Conservation (phyloP, 2,113 vertebrate genomes). For the Datnioides undecimradiatus region DNA sequence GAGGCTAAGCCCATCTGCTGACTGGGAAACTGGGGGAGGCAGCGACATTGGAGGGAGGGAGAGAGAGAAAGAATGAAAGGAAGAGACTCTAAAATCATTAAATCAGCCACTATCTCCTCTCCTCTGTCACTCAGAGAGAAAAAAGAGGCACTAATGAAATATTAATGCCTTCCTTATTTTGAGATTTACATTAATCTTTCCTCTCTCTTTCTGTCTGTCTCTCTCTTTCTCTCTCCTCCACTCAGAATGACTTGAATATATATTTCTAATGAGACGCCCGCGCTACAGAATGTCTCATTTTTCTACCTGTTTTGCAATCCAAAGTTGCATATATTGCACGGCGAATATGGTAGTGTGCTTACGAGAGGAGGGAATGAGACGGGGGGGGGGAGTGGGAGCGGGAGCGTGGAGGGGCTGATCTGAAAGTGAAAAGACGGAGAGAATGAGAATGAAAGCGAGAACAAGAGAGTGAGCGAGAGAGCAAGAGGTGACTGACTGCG, state of each 20-base stretch:
- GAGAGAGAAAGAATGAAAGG: constrained; percentile 78
- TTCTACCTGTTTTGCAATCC: constrained; percentile 79
- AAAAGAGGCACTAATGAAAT: constrained; percentile 96
- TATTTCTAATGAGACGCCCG: constrained; percentile 78
- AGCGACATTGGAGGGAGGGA: constrained; percentile 79
- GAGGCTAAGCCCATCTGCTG: constrained; percentile 88
- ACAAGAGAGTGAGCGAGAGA: constrained; percentile 53
- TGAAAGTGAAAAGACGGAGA: constrained; percentile 52
- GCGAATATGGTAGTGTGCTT: constrained; percentile 42
- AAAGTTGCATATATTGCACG: constrained; percentile 72
- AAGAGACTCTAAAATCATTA: constrained; percentile 92
- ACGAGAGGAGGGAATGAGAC: constrained; percentile 29
- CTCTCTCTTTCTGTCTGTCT: constrained; percentile 62
- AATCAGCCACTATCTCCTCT: constrained; percentile 89
- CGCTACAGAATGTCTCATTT: constrained; percentile 68
- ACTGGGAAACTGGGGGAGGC: constrained; percentile 86
- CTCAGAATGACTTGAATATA: constrained; percentile 69
- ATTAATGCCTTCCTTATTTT: constrained; percentile 92
- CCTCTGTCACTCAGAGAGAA: constrained; percentile 91
- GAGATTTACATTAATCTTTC: constrained; percentile 89
- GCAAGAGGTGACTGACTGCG: constrained; percentile 10
- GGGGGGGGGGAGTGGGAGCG: not conserved
- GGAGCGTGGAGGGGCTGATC: constrained; percentile 16
- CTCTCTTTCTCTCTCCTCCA: constrained; percentile 38
- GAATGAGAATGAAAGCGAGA: constrained; percentile 66